Evolutionary conservation across 2,113 vertebrate species (phyloP).

Genomic region (Pygoscelis antarcticus): DNA sequence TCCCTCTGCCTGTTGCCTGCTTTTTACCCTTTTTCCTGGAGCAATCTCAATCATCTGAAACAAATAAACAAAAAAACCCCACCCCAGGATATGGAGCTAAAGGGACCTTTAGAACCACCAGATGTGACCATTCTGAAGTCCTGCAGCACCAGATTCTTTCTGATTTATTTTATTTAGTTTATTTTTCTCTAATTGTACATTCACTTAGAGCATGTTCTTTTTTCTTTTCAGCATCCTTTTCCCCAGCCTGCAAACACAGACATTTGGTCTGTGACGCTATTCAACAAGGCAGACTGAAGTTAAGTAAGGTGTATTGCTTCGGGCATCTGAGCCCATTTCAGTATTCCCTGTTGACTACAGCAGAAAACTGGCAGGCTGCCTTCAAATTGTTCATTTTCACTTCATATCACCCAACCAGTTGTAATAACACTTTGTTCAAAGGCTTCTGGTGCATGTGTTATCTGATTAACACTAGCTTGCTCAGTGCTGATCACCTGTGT

Average conservation of each 20-base stretch:
- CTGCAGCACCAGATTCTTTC: neutral
- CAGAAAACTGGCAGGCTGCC: neutral
- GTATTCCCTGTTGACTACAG: constrained; percentile 4
- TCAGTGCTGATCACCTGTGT: neutral
- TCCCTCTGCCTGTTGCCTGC: neutral
- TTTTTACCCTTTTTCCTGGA: neutral
- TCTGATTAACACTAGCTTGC: neutral
- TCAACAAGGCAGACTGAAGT: neutral
- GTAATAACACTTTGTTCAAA: neutral
- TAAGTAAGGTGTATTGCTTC: neutral
- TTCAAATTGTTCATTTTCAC: neutral
- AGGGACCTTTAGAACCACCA: neutral
- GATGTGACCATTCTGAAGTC: neutral
- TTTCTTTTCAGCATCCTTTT: neutral
- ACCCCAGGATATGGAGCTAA: neutral
- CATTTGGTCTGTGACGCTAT: neutral
- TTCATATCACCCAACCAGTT: neutral
- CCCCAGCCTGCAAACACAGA: neutral
- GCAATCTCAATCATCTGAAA: neutral
- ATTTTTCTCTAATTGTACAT: neutral
- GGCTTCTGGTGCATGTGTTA: neutral
- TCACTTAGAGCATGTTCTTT: neutral
- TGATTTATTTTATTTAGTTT: neutral
- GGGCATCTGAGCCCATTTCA: neutral
- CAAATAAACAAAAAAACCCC: neutral